Base-by-base conservation (phyloP, 64 coral and sea anemone species). In the Pocillopora damicornis region DNA sequence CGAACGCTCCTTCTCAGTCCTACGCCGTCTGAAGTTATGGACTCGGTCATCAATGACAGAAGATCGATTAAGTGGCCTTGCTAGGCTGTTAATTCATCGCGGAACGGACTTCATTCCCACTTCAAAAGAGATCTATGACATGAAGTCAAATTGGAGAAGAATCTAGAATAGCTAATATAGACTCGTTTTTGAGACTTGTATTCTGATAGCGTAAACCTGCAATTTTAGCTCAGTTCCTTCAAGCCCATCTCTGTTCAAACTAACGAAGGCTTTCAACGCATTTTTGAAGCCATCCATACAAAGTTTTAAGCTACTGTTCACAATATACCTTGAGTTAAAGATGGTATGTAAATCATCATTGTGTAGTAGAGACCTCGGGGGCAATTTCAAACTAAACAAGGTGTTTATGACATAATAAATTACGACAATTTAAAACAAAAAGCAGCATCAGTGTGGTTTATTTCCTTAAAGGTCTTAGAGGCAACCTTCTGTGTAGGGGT, bases 1-100 rank as follows among this genome's bases (percentile, higher is more conserved):
- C 51, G 76, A 89, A 78, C 75, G 74, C 87, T 88, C 74, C 59
- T 88, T 77, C 61, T 88, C 74, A 88, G 25, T 74, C 74, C 87
- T 88, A 61, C 58, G 87, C 87, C 60, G n/a, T 78, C 75, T 88
- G 6, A 88, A 88, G 76, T 9, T 63, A 64, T 65, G 75, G 61
- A 88, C 87, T 64, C 59, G 1, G 59, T 68, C 87, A 37, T 77
- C 63, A 67, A 88, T 64, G 58, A 88, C 74, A 88, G 87, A 88
- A 88, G 17, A 77, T 77, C 75, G 42, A 63, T 59, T 76, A 74
- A 87, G 86, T 30, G 72, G 73, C 72, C 86, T 87, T 63, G 86
- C 86, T 59, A 23, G 76, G 86, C 86, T 75, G 61, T 76, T 76
- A 75, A 59, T 87, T 59, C 71, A 87, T 76, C 73, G 86, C 56